Conservation (phyloP, 1,140 invertebrate genomes). For the Aporrectodea caliginosa region DNA sequence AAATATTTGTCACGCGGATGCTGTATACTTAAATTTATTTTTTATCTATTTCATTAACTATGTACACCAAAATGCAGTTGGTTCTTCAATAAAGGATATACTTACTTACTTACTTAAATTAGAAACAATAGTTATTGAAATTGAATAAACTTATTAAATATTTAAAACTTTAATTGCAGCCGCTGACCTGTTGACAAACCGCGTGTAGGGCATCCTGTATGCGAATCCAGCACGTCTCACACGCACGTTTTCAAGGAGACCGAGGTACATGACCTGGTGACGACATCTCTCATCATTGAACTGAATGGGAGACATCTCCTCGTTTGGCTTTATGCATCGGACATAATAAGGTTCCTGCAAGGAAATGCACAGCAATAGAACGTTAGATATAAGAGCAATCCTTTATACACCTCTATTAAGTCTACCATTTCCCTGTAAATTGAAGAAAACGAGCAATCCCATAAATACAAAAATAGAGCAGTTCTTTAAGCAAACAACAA, state of each 20-base stretch:
- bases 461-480: too few species aligned
- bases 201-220: conserved; percentile 83
- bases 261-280: conserved; percentile 81
- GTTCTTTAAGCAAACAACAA: too few species aligned
- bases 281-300: conserved; percentile 74
- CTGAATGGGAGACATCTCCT: conserved; percentile 76
- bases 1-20: too few species aligned
- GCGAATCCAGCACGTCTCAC: conserved; percentile 89
- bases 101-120: too few species aligned
- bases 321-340: conserved; percentile 91
- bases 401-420: too few species aligned
- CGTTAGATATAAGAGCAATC: too few species aligned
- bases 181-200: conserved; percentile 71
- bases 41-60: neutral
- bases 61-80: too few species aligned
- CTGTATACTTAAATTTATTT: too few species aligned
- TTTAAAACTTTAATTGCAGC: neutral
- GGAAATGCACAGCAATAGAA: neutral
- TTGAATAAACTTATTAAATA: neutral
- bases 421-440: too few species aligned
- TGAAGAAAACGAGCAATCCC: too few species aligned
- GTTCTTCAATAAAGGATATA: too few species aligned
- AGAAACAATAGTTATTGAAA: neutral
- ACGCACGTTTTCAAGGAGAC: conserved; percentile 87
- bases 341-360: conserved; percentile 84